Evolutionary conservation across 1,140 invertebrate genomes (phyloP), one percentile per base, ranked within the genome.

Genomic region (Lordiphosa mommai): DNA sequence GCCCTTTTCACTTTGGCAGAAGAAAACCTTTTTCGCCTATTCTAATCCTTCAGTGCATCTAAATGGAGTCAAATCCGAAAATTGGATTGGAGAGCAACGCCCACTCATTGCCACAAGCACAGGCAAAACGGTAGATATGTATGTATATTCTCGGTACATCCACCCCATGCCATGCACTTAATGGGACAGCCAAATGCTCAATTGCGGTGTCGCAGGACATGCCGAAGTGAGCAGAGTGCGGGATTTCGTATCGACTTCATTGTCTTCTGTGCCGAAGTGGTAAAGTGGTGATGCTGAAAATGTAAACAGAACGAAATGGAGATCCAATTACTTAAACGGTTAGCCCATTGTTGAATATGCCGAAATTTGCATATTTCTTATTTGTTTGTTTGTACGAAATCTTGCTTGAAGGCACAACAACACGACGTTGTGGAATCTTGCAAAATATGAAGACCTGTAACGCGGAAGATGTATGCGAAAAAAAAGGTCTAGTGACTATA

Each of bases 291-390:
- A 57, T 59, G 66, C 52, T 61, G 56, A 55, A 61, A 79, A 65
- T 85, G 68, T 86, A 88, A 87, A 88, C 74, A 88, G 72, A 63
- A 50, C 64, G 76, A 87, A 88, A 87, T 86, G 65, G 70, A 88
- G 66, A 86, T 79, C 73, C 86, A 88, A 88, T 88, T 88, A 88
- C 86, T 88, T 88, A 87, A 88, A 88, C 73, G 82, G 80, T 86
- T 79, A 70, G 63, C 50, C 82, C 72, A 74, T 87, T 87, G 84
- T 87, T 74, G 47, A 64, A 69, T 68, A 66, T 72, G 72, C 60
- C 67, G 44, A 63, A 79, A 87, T 87, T 87, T 87, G 76, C 84
- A 66, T 66, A 66, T 56, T 65, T 57, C 51, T 65, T 66, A 41
- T 55, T 65, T 65, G 50, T 65, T 23, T 23, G 20, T 23, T 23